Base-by-base conservation (phyloP, 2,888 invertebrate species). In the Harpalus rubripes region DNA sequence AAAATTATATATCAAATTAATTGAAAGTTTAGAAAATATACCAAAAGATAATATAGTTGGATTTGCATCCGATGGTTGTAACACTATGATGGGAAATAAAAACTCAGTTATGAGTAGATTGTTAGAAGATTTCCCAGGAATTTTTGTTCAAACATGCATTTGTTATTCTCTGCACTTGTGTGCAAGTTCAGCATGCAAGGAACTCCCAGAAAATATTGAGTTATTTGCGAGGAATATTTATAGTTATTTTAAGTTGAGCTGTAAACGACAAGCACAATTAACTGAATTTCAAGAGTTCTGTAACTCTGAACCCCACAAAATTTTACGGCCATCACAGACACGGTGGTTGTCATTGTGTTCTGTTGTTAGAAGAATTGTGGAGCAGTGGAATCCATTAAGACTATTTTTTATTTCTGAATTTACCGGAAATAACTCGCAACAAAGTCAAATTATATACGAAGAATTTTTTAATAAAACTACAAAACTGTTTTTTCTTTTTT, bases 81-180 rank as follows among this genome's bases (percentile, higher is more conserved):
- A 89, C 82, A 87, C 87, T 7, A 90, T 90, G 90, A 88, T 89
- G 32, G 89, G 89, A 0, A 41, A 86, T 82, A 85, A n/a, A n/a
- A n/a, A n/a, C n/a, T n/a, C n/a, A n/a, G n/a, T n/a, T n/a, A n/a
- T n/a, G n/a, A n/a, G n/a, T n/a, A n/a, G n/a, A n/a, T n/a, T n/a
- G n/a, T n/a, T n/a, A n/a, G n/a, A n/a, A n/a, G n/a, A n/a, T n/a
- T n/a, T n/a, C n/a, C n/a, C n/a, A n/a, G n/a, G n/a, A n/a, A n/a
- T n/a, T n/a, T n/a, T n/a, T n/a, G n/a, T 89, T 32, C 61, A 87
- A 2, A 90, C 89, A 81, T 90, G 90, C 63, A 87, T 89, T 63
- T 90, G 89, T 86, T 89, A 90, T 74, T 88, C 89, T 58, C 87
- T 89, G 1, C 88, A 90, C 86, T 82, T 90, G 1, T 88, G 88